Conservation (phyloP, 2,888 invertebrate species). For the Scaptomyza reducta region DNA sequence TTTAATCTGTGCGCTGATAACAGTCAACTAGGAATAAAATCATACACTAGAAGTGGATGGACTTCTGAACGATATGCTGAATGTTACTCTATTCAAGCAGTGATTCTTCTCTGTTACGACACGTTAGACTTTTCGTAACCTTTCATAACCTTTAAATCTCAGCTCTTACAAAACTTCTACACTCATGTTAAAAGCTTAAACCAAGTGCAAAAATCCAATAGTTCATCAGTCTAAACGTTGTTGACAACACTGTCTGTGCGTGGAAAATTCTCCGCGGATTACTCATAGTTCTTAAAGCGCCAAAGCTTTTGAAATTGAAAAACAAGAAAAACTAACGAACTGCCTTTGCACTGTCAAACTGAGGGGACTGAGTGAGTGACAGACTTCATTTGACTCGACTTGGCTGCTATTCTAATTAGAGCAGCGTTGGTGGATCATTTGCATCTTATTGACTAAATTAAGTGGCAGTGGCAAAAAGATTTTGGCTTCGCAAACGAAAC, state of each 20-base stretch:
- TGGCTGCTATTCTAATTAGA: constrained; percentile 54
- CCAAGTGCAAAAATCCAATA: constrained; percentile 56
- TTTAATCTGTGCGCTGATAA: no score
- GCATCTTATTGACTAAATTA: constrained; percentile 80
- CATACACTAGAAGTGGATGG: no score
- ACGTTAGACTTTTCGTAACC: background rate
- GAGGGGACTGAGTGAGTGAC: background rate
- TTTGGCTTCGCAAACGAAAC: constrained; percentile 31
- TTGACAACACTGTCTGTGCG: constrained; percentile 4
- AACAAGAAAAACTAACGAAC: constrained; percentile 48
- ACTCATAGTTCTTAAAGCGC: constrained; percentile 51
- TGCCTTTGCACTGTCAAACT: constrained; percentile 7
- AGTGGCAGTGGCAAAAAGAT: constrained; percentile 58
- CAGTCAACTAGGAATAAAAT: no score
- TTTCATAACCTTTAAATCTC: background rate
- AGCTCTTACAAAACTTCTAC: background rate
- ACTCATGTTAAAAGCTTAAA: constrained; percentile 3
- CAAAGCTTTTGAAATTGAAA: constrained; percentile 52
- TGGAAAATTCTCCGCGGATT: constrained; percentile 35
- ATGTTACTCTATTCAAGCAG: no score
- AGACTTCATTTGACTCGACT: constrained; percentile 1
- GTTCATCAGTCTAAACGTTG: constrained; percentile 55
- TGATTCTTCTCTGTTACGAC: no score
- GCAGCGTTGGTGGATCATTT: constrained; percentile 55
- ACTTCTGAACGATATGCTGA: no score